Base-by-base conservation (phyloP, 2,113 vertebrate genomes). In the Oreochromis aureus region DNA sequence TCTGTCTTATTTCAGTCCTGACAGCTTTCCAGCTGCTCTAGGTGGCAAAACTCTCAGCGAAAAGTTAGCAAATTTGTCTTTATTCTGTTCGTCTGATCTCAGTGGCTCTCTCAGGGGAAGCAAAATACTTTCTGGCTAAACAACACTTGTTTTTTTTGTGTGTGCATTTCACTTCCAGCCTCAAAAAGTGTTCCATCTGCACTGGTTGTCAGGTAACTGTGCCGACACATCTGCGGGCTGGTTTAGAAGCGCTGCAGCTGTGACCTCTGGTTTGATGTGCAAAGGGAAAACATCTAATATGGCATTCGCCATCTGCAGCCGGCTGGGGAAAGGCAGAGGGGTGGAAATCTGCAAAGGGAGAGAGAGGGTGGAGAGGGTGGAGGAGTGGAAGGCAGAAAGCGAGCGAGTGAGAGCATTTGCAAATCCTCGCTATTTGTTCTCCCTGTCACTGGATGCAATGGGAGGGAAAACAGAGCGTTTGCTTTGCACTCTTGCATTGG, bases 211-310 rank as follows among this genome's bases (percentile, higher is more conserved):
- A 94, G 93, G 94, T 95, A 95, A 94, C 92, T 16, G 86, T 78
- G 89, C 80, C 80, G 91, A 87, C 93, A 93, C 94, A 95, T 95
- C 93, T 95, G 95, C 32, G 82, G 46, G 84, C 93, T 92, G 94
- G 90, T 95, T 94, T 94, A 27, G 87, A 91, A 93, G 89, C 63
- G 12, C 82, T 87, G 93, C 94, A 94, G 94, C 93, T 95, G 93
- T 93, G 95, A 95, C 95, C 95, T 91, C 92, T 89, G 92, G 92
- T 95, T 95, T 95, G 95, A 94, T 93, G 93, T 94, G 94, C 84
- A 83, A 92, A 92, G 92, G 92, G 79, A 93, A 94, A 94, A 94
- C 88, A 93, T 93, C 88, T 91, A 92, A 93, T 91, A 85, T 94
- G 94, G 91, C 91, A 82, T 87, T 86, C 84, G 13, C 95, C 94